phyloP scores from a whole-genome alignment of 1,140 invertebrate species.

The Achroia grisella region DNA sequence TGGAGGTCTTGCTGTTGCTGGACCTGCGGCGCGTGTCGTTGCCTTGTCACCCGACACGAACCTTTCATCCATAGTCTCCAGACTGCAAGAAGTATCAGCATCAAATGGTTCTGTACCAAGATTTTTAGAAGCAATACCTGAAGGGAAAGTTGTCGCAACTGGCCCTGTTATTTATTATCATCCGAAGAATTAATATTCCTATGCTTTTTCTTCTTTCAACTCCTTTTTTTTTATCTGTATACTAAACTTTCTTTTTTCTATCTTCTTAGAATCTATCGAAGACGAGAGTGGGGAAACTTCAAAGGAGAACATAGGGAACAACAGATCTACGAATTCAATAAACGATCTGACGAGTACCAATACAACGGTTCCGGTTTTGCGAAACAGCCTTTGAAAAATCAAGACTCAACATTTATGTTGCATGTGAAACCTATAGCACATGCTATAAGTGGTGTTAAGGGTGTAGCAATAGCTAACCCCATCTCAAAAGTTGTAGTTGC shows the following conservation, averaged over 20 bases:
- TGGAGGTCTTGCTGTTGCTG: slow-evolving; percentile 79
- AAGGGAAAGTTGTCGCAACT: slow-evolving; percentile 79
- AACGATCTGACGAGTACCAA: slow-evolving; percentile 25
- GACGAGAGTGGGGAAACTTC: slow-evolving; percentile 13
- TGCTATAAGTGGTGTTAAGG: slow-evolving; percentile 77
- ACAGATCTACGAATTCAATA: slow-evolving; percentile 10
- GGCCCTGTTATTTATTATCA: slow-evolving; percentile 82
- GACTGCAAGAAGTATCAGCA: slow-evolving; percentile 39
- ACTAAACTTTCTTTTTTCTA: slow-evolving; percentile 48
- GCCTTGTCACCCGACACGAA: slow-evolving; percentile 75
- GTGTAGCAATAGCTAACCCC: slow-evolving; percentile 80
- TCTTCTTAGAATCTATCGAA: slow-evolving; percentile 42
- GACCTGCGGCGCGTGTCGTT: slow-evolving; percentile 78
- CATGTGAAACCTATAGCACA: slow-evolving; percentile 77
- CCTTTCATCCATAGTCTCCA: slow-evolving; percentile 49
- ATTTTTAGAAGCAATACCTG: slow-evolving; percentile 49
- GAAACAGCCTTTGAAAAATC: slow-evolving; percentile 25
- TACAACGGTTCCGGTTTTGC: slow-evolving; percentile 53
- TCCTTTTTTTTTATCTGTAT: slow-evolving; percentile 20
- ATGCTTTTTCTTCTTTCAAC: slow-evolving; percentile 16
- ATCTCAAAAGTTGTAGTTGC: slow-evolving; percentile 74
- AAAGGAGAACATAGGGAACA: slow-evolving; percentile 12
- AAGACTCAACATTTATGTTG: slow-evolving; percentile 48
- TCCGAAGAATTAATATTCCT: slow-evolving; percentile 43
- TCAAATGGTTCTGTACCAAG: slow-evolving; percentile 41